Evolutionary conservation across 1,140 invertebrate genomes (phyloP).

Genomic region (Drosophila kikkawai): DNA sequence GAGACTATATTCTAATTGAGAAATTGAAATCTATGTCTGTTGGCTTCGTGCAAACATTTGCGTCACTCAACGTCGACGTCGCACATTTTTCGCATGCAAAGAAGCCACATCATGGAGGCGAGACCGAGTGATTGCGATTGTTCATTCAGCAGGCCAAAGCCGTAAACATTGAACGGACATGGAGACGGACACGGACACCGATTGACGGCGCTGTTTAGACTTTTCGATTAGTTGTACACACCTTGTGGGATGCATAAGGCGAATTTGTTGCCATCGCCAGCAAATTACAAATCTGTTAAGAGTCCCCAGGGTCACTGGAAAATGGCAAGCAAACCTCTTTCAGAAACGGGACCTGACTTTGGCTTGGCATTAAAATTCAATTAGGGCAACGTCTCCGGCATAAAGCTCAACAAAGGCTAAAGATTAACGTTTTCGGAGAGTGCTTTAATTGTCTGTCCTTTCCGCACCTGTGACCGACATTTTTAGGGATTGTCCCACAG

Average conservation of each 20-base stretch:
- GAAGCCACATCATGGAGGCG: slow-evolving; percentile 38
- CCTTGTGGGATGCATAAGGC: neutral
- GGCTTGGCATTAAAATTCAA: slow-evolving; percentile 73
- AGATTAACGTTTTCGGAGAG: slow-evolving; percentile 26
- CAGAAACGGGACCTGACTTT: neutral
- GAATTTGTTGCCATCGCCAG: slow-evolving; percentile 35
- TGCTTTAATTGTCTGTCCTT: slow-evolving; percentile 30
- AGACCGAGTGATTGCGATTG: slow-evolving; percentile 11
- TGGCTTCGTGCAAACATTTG: slow-evolving; percentile 45
- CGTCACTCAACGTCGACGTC: slow-evolving; percentile 24
- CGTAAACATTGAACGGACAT: slow-evolving; percentile 48
- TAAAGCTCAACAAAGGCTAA: slow-evolving; percentile 22
- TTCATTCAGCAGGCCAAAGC: slow-evolving; percentile 36
- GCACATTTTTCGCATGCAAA: slow-evolving; percentile 51
- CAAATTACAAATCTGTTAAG: slow-evolving; percentile 52
- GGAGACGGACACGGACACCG: slow-evolving; percentile 10
- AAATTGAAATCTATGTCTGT: slow-evolving; percentile 51
- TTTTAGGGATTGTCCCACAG: slow-evolving; percentile 50
- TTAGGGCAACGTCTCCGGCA: slow-evolving; percentile 54
- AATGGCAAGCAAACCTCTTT: slow-evolving; percentile 23
- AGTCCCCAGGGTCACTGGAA: slow-evolving; percentile 27
- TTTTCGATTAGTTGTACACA: slow-evolving; percentile 60
- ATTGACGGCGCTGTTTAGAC: slow-evolving; percentile 56
- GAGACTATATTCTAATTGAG: slow-evolving; percentile 45
- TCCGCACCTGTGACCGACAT: slow-evolving; percentile 20